phyloP scores from a whole-genome alignment of 2,888 invertebrate species.

The Phymatocera aterrima region DNA sequence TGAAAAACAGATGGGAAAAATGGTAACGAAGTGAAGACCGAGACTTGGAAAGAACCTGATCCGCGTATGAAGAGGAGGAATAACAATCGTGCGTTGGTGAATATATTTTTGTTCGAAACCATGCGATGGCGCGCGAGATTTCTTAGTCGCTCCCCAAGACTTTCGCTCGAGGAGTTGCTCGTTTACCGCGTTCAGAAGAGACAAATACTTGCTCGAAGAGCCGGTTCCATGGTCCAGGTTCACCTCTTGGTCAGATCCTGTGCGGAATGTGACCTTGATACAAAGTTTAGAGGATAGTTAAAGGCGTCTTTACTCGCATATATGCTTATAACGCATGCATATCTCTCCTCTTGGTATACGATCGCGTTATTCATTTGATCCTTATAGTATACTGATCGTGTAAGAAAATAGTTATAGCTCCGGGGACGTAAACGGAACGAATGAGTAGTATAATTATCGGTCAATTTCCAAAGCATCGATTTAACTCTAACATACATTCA shows the following conservation, averaged over 20 bases:
- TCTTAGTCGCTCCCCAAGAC: background rate
- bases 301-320: background rate
- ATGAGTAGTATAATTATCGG: background rate
- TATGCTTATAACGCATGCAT: background rate
- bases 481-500: background rate
- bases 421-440: background rate
- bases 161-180: slow-evolving; percentile 2
- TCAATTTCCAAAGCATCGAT: background rate
- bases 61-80: too few species aligned
- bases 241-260: slow-evolving; percentile 28
- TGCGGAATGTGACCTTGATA: slow-evolving; percentile 56
- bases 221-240: slow-evolving; percentile 57
- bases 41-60: too few species aligned
- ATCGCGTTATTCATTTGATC: too few species aligned
- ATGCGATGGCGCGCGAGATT: too few species aligned
- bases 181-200: slow-evolving; percentile 48
- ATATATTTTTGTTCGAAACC: too few species aligned
- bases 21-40: too few species aligned
- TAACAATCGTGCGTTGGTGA: too few species aligned
- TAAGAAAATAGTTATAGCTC: background rate
- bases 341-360: too few species aligned
- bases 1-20: too few species aligned
- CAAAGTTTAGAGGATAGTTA: slow-evolving; percentile 50
- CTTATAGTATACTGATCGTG: too few species aligned
- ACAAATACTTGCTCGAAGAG: slow-evolving; percentile 47